Evolutionary conservation across 2,113 vertebrate species (phyloP).

Genomic region (Rhinopomastus cyanomelas): DNA sequence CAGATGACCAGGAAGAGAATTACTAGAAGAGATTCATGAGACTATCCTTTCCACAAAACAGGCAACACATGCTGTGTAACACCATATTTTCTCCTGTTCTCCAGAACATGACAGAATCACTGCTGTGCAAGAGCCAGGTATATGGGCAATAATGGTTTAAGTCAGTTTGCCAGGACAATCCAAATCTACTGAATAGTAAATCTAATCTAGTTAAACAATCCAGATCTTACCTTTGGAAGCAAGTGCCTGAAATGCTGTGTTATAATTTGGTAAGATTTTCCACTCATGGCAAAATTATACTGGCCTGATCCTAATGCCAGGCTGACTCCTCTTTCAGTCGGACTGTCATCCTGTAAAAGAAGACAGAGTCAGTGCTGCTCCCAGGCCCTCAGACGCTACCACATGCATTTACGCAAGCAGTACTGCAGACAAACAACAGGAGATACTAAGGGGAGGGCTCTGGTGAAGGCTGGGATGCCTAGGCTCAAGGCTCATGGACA

Average conservation of each 20-base stretch:
- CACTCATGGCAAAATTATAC: slow-evolving; percentile 80
- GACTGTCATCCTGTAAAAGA: slow-evolving; percentile 56
- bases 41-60: background rate
- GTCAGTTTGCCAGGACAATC: background rate
- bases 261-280: slow-evolving; percentile 75
- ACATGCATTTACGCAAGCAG: background rate
- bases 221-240: slow-evolving; percentile 75
- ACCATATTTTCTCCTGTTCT: background rate
- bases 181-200: background rate
- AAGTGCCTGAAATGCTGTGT: slow-evolving; percentile 71
- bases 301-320: background rate
- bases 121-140: background rate
- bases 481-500: background rate
- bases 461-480: background rate
- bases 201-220: background rate
- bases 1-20: background rate
- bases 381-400: background rate
- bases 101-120: background rate
- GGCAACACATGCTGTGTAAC: background rate
- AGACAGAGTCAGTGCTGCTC: background rate
- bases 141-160: background rate
- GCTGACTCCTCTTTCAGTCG: slow-evolving; percentile 10
- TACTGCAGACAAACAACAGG: background rate
- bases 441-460: background rate
- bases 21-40: background rate